Evolutionary conservation across 2,888 invertebrate genomes (phyloP).

Genomic region (Aphelenchoides bicaudatus): DNA sequence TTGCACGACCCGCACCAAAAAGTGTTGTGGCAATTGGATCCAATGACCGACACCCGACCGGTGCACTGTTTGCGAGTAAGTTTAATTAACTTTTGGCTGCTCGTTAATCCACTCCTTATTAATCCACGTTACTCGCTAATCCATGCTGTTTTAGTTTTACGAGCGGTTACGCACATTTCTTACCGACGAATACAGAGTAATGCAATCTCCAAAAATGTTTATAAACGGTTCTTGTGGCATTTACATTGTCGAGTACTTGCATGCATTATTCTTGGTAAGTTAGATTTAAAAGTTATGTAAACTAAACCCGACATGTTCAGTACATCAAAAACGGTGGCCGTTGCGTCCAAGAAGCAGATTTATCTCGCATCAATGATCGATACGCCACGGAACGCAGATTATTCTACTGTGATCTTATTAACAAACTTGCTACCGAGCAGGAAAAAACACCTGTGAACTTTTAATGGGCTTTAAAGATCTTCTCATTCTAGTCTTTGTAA

Average conservation of each 20-base stretch:
- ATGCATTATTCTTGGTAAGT: constrained; percentile 8
- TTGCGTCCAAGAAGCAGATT: constrained; percentile 6
- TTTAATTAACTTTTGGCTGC: too few relatives aligned
- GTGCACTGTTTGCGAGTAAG: constrained; percentile 12
- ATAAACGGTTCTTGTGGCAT: constrained; percentile 19
- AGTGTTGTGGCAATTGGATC: constrained; percentile 10
- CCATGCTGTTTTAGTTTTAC: constrained; percentile 12
- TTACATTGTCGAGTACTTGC: constrained; percentile 15
- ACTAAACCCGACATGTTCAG: constrained; percentile 2
- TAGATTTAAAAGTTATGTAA: neutral
- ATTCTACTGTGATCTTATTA: constrained; percentile 15
- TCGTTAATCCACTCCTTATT: too few relatives aligned
- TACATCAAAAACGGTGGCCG: constrained; percentile 8
- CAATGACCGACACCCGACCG: constrained; percentile 11
- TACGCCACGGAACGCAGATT: constrained; percentile 10
- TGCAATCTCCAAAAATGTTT: constrained; percentile 12
- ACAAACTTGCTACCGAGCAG: constrained; percentile 14
- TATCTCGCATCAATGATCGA: constrained; percentile 12
- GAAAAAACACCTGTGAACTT: constrained; percentile 1
- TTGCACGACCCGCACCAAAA: constrained; percentile 14
- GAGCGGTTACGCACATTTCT: neutral
- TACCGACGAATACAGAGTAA: constrained; percentile 11
- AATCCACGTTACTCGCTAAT: too few relatives aligned
- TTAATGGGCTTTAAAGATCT: too few relatives aligned
- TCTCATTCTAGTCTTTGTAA: too few relatives aligned